A percentile compares a stretch with the other conserved stretches of the same genome.
phyloP scores from a whole-genome alignment of 1,140 invertebrate genomes.

The Brachystomella parvula region DNA sequence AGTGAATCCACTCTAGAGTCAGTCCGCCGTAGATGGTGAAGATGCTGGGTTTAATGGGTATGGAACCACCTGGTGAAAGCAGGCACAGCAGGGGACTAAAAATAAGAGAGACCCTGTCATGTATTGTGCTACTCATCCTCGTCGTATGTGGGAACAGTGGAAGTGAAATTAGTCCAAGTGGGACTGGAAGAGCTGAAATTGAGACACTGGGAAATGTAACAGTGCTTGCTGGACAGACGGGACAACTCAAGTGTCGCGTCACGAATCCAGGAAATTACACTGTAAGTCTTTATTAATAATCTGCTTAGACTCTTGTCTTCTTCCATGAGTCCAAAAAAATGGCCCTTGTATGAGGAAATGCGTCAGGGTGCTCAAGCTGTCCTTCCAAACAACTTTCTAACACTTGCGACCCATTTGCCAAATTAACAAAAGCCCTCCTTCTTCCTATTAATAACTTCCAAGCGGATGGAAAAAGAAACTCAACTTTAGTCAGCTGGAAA shows the following conservation, averaged over 20 bases:
- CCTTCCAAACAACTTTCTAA: neutral
- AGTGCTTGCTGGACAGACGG: slow-evolving; percentile 32
- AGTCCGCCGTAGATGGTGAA: too few species aligned
- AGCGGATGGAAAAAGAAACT: neutral
- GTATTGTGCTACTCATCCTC: slow-evolving; percentile 20
- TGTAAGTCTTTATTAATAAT: slow-evolving; percentile 20
- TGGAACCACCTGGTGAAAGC: too few species aligned
- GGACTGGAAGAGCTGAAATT: slow-evolving; percentile 26
- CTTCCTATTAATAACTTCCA: neutral
- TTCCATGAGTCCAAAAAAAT: neutral
- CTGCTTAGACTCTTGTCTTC: neutral
- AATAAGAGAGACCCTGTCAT: too few species aligned
- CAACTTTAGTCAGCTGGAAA: neutral
- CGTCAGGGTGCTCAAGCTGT: neutral
- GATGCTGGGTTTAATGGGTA: too few species aligned
- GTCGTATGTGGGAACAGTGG: slow-evolving; percentile 31
- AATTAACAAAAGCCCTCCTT: neutral
- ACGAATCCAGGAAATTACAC: slow-evolving; percentile 35
- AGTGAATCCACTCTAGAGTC: too few species aligned
- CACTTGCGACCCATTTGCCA: neutral
- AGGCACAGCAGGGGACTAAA: too few species aligned
- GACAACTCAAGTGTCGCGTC: slow-evolving; percentile 35
- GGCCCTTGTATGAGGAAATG: neutral
- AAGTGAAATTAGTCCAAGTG: slow-evolving; percentile 25
- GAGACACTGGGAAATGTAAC: slow-evolving; percentile 35